Evolutionary conservation across 2,797 vertebrate species (phyloP).

Genomic region (Eulemur rubriventer): DNA sequence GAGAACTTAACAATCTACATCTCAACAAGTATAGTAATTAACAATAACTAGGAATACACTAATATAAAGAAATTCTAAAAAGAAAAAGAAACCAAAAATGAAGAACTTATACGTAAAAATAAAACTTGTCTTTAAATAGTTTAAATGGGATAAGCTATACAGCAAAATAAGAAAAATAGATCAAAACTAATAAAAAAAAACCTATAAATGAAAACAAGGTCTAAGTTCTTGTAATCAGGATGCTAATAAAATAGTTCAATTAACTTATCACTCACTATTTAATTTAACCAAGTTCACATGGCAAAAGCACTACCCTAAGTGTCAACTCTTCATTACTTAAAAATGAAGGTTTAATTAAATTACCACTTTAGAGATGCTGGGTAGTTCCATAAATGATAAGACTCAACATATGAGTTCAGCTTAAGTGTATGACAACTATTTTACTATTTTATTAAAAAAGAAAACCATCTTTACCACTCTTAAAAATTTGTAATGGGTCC

Average conservation of each 20-base stretch:
- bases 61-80: neutral
- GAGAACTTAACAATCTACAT: neutral
- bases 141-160: slow-evolving; percentile 13
- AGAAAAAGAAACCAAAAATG: neutral
- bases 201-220: slow-evolving; percentile 24
- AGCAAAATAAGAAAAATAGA: slow-evolving; percentile 45
- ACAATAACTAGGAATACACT: neutral
- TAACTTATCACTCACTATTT: slow-evolving; percentile 7
- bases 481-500: neutral
- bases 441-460: slow-evolving; percentile 38
- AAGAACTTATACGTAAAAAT: neutral
- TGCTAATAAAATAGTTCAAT: slow-evolving; percentile 11
- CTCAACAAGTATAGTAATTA: neutral
- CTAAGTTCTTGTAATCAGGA: neutral
- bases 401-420: neutral
- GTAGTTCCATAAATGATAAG: neutral
- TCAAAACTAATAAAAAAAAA: slow-evolving; percentile 8
- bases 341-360: slow-evolving; percentile 36
- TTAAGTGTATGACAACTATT: neutral
- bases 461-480: slow-evolving; percentile 25
- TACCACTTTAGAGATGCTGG: neutral
- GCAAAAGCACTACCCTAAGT: neutral
- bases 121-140: slow-evolving; percentile 31
- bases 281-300: slow-evolving; percentile 22
- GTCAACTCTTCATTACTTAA: neutral